Base-by-base conservation (phyloP, 37 sponge, comb jelly and placozoan species). In the Amphimedon queenslandica region DNA sequence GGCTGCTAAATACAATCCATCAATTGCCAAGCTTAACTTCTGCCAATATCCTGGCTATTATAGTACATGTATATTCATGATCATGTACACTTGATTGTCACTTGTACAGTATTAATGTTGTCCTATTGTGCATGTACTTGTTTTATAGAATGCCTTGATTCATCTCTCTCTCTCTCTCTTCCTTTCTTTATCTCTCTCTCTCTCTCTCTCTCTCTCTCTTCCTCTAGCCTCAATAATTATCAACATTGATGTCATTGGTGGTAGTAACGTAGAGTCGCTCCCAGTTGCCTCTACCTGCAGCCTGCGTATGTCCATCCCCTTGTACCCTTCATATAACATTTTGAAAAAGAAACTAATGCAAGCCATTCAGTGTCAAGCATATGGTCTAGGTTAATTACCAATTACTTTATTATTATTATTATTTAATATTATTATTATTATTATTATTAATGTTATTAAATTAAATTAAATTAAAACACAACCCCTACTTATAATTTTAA, bases 271-370 rank as follows among this genome's bases (percentile, higher is more conserved):
- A 20, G 79, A 88, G 23, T 77, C 90, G 2, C 91, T 94, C 37
- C 95, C 95, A 3, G 88, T 90, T 27, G 90, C 95, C 24, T 89
- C 95, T 29, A 94, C 95, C 64, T 94, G 95, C 76, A 83, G 95
- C 61, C 90, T 87, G 76, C 70, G 91, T 1, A 87, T 94, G 72
- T 87, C 84, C 40, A 77, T 94, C 24, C 95, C 95, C 30, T 84
- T 90, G 58, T 94, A 94, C 66, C 84, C 85, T 31, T 84, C 84
- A 71, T 87, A 87, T 72, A 80, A 76, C 66, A 84, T 76, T 29
- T 76, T 94, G 39, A 90, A 89, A 71, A 80, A 77, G 60, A 94
- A 94, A 69, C 85, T 94, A 10, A 57, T 82, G 10, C 85, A 83
- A 24, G 90, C 95, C 55, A 74, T 94, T 21, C 88, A 87, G 74